Evolutionary conservation across 2,888 invertebrate genomes (phyloP).

Genomic region (Stenurella melanura): DNA sequence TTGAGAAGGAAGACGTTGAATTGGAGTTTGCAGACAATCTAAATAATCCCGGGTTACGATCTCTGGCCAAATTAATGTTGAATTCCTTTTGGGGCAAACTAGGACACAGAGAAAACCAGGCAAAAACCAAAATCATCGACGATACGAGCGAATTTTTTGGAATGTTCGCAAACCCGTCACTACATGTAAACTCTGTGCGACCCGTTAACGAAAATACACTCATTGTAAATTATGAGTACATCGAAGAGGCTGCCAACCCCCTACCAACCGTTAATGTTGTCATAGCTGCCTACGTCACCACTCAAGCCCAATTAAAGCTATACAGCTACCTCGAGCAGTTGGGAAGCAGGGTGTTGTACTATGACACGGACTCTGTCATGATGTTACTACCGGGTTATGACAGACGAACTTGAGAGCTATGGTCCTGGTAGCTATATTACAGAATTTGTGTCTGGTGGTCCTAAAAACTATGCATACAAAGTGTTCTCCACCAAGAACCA

Average conservation of each 20-base stretch:
- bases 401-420: conserved; percentile 64
- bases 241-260: conserved; percentile 37
- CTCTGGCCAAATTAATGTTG: conserved; percentile 60
- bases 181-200: conserved; percentile 40
- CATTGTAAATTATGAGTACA: conserved; percentile 56
- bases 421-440: too few relatives aligned
- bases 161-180: conserved; percentile 42
- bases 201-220: conserved; percentile 50
- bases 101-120: conserved; percentile 50
- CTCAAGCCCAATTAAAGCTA: conserved; percentile 45
- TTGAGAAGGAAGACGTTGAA: too few relatives aligned
- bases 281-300: too few relatives aligned
- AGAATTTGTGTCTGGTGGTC: too few relatives aligned
- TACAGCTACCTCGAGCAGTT: conserved; percentile 62
- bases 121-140: conserved; percentile 45
- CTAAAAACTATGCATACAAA: too few relatives aligned
- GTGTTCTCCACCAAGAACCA: too few relatives aligned
- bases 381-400: conserved; percentile 66
- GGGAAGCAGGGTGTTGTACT: conserved; percentile 63
- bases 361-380: conserved; percentile 68
- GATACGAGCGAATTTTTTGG: conserved; percentile 21
- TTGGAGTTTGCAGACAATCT: too few relatives aligned
- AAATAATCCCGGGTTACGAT: too few relatives aligned
- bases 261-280: conserved; percentile 57
- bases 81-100: conserved; percentile 63